phyloP scores from a whole-genome alignment of 2,888 invertebrate species.

The Imbricaverruca yamaguchii region DNA sequence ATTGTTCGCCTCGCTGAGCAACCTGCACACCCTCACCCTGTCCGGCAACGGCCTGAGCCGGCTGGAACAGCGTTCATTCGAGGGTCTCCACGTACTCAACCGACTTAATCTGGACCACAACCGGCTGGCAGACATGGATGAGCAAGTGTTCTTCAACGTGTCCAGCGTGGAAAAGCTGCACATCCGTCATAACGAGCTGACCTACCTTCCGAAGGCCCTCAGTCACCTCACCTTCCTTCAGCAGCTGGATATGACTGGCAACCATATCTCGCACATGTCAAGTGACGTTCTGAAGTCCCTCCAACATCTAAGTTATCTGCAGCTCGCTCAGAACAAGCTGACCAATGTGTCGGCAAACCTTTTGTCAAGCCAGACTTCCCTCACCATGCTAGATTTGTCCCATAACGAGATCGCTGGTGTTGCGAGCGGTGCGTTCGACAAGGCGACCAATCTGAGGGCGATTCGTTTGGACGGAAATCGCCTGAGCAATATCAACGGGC shows the following conservation, averaged over 20 bases:
- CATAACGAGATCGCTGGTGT: constrained; percentile 61
- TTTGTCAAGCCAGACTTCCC: constrained; percentile 44
- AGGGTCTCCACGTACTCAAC: constrained; percentile 78
- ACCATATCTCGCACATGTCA: constrained; percentile 70
- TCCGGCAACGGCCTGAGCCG: constrained; percentile 78
- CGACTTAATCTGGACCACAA: constrained; percentile 79
- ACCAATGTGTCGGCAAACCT: constrained; percentile 33
- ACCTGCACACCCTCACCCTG: constrained; percentile 77
- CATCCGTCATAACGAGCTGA: constrained; percentile 76
- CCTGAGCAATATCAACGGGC: constrained; percentile 68
- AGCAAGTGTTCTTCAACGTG: constrained; percentile 82
- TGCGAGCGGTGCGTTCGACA: constrained; percentile 72
- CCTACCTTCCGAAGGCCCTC: constrained; percentile 69
- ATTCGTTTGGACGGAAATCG: constrained; percentile 79
- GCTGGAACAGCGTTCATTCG: constrained; percentile 75
- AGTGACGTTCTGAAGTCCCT: constrained; percentile 76
- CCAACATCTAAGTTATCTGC: constrained; percentile 52
- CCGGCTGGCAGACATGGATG: constrained; percentile 70
- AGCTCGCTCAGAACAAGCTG: constrained; percentile 42
- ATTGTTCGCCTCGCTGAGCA: constrained; percentile 84
- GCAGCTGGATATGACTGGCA: constrained; percentile 85
- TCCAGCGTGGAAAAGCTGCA: constrained; percentile 83
- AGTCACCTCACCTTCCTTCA: constrained; percentile 75
- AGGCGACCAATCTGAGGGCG: constrained; percentile 70
- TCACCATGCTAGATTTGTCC: constrained; percentile 74